These are phyloP conservation scores for Bubo scandiacus DNA, from an alignment of 2,113 vertebrate genomes.

Conservation along the genomic window DNA sequence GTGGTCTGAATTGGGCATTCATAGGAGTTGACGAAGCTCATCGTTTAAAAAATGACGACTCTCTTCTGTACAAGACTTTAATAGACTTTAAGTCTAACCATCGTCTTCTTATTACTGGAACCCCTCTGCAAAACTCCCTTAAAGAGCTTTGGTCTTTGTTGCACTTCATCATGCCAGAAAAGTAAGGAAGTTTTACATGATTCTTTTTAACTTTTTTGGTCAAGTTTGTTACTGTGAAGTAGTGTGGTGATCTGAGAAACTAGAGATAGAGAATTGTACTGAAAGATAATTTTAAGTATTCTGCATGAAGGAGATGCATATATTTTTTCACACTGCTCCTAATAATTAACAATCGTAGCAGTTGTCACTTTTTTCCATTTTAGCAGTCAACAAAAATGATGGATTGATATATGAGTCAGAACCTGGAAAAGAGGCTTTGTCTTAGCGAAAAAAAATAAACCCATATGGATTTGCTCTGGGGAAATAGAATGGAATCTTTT, in stretches of 20 bases:
- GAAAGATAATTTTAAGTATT: background rate
- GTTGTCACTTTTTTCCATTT: background rate
- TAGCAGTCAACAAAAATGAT: background rate
- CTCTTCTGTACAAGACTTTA: conserved; percentile 97
- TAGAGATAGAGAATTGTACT: background rate
- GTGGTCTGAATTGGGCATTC: conserved; percentile 92
- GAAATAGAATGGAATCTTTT: background rate
- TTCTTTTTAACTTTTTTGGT: background rate
- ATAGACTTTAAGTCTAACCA: conserved; percentile 98
- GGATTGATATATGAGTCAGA: background rate
- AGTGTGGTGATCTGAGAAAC: background rate
- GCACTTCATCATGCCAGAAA: conserved; percentile 99
- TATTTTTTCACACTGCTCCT: background rate
- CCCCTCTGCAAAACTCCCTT: conserved; percentile 96
- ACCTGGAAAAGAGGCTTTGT: background rate
- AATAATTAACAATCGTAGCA: background rate
- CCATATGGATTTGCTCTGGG: rapidly evolving
- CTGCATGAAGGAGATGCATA: rapidly evolving
- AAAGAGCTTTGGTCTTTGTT: conserved; percentile 98
- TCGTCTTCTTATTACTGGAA: conserved; percentile 97
- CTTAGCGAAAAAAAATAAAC: background rate
- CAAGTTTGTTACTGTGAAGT: background rate
- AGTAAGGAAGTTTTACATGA: conserved; percentile 78
- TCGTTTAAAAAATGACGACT: conserved; percentile 96
- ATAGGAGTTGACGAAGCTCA: conserved; percentile 98